These are phyloP conservation scores for Geodia barretti DNA, from an alignment of 37 sponge, comb jelly and placozoan species.

Conservation along the genomic window DNA sequence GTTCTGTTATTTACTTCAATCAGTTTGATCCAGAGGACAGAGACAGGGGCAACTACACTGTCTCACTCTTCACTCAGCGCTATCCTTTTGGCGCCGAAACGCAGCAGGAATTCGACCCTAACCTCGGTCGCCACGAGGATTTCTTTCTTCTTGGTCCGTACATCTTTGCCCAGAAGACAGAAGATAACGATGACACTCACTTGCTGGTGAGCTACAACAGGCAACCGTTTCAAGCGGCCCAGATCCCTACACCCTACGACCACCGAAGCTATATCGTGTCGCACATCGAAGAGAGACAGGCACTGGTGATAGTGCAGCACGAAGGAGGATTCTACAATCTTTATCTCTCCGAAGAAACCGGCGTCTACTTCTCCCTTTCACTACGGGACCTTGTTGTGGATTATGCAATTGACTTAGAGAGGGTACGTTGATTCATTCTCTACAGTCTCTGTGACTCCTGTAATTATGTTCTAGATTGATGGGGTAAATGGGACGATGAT, in stretches of 20 bases:
- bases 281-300: conserved; percentile 44
- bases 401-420: conserved; percentile 34
- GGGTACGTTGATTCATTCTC: conserved; percentile 6
- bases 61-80: conserved; percentile 34
- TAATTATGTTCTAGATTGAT: conserved; percentile 35
- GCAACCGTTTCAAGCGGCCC: conserved; percentile 27
- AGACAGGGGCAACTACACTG: conserved; percentile 24
- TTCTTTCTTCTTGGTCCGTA: conserved; percentile 53
- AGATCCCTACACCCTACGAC: neutral
- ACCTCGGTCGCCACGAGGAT: conserved; percentile 42
- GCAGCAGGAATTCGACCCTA: conserved; percentile 54
- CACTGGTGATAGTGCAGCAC: conserved; percentile 67
- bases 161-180: conserved; percentile 61
- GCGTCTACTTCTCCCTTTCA: conserved; percentile 68
- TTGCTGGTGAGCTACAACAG: conserved; percentile 50
- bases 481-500: conserved; percentile 72
- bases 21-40: conserved; percentile 13
- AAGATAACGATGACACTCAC: neutral
- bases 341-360: conserved; percentile 74
- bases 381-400: conserved; percentile 34
- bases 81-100: conserved; percentile 25
- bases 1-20: conserved; percentile 31
- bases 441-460: neutral
- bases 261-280: conserved; percentile 49
- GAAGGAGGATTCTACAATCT: conserved; percentile 44